phyloP scores from a whole-genome alignment of 2,888 invertebrate species.

The Gerosis bhagava region DNA sequence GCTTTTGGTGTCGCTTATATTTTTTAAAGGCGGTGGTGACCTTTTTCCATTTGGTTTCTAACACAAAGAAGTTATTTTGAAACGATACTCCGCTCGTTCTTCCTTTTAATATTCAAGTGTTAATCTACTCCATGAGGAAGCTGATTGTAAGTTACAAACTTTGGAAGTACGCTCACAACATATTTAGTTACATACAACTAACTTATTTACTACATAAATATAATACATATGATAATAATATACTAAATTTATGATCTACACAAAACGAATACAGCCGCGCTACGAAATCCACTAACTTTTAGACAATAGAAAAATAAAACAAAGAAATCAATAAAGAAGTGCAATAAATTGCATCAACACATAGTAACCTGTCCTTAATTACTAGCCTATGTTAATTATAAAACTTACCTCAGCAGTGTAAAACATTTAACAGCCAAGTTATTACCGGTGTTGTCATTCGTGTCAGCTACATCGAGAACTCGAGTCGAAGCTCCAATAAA shows the following conservation, averaged over 20 bases:
- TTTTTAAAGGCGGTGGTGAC: no score
- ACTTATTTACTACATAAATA: no score
- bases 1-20: no score
- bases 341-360: constrained; percentile 41
- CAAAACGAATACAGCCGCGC: constrained; percentile 48
- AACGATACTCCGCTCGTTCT: no score
- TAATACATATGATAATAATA: no score
- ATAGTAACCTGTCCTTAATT: constrained; percentile 52
- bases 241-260: constrained; percentile 39
- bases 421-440: constrained; percentile 53
- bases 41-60: no score
- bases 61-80: no score
- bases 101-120: no score
- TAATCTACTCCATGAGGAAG: no score
- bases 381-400: constrained; percentile 69
- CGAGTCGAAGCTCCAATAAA: constrained; percentile 15
- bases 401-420: constrained; percentile 62
- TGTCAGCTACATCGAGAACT: constrained; percentile 16
- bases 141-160: no score
- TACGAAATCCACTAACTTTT: constrained; percentile 46
- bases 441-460: constrained; percentile 37
- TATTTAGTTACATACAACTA: no score
- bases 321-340: constrained; percentile 36
- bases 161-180: no score
- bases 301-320: constrained; percentile 37